phyloP scores from a whole-genome alignment of 2,113 vertebrate species.

The Anthoscopus minutus region DNA sequence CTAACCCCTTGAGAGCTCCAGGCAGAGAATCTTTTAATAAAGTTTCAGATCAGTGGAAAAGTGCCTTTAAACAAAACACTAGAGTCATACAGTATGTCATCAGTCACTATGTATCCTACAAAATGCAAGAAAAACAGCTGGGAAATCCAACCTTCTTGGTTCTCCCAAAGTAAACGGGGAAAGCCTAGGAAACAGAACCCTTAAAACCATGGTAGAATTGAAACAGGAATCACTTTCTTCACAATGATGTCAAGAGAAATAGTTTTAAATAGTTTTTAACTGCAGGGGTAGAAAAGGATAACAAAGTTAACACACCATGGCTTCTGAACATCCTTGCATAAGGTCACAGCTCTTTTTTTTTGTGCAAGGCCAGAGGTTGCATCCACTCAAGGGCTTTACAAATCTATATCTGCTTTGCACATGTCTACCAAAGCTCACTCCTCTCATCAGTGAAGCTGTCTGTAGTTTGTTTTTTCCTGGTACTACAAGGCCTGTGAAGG shows the following conservation, averaged over 20 bases:
- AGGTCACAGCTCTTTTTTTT: background rate
- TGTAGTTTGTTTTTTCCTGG: background rate
- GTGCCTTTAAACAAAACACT: background rate
- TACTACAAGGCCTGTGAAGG: background rate
- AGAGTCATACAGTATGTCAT: background rate
- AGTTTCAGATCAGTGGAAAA: background rate
- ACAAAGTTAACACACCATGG: background rate
- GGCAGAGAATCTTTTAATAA: background rate
- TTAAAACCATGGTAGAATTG: background rate
- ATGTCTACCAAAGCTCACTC: background rate
- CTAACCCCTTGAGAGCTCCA: background rate
- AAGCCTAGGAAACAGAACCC: accelerated
- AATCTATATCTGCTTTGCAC: background rate
- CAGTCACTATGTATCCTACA: background rate
- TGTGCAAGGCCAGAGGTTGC: background rate
- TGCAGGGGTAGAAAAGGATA: background rate
- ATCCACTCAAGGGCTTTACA: background rate
- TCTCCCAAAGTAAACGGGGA: background rate
- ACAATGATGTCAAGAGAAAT: background rate
- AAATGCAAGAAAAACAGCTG: background rate
- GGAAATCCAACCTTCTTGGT: background rate
- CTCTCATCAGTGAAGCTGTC: background rate
- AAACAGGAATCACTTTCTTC: background rate
- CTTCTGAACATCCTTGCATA: background rate
- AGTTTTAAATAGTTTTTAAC: background rate